Evolutionary conservation across 2,888 invertebrate species (phyloP).

Genomic region (Lamellibrachia satsuma): DNA sequence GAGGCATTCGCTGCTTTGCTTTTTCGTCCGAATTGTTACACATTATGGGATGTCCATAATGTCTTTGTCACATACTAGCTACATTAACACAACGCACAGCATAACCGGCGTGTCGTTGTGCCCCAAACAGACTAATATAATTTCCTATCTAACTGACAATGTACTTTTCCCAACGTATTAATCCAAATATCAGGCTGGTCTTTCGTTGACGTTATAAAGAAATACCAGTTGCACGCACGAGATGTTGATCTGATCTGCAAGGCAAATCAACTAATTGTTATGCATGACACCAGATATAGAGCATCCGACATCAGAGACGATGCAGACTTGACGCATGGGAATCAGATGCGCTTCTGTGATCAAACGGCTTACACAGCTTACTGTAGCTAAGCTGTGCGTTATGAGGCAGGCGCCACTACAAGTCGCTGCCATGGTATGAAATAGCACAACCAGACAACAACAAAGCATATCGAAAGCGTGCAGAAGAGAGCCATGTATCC

Average conservation of each 20-base stretch:
- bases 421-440: neutral
- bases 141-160: too few species aligned
- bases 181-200: neutral
- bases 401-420: neutral
- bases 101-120: too few species aligned
- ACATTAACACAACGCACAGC: too few species aligned
- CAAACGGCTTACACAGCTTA: neutral
- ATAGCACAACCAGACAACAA: neutral
- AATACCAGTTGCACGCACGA: neutral
- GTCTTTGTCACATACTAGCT: too few species aligned
- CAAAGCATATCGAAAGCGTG: neutral
- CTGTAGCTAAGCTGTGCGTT: neutral
- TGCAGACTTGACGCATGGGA: neutral
- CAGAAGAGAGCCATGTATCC: neutral
- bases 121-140: too few species aligned
- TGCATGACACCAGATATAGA: conserved; percentile 5
- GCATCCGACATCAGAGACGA: neutral
- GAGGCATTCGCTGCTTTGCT: too few species aligned
- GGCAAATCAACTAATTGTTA: neutral
- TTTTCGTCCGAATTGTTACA: too few species aligned
- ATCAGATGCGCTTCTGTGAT: neutral
- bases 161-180: too few species aligned
- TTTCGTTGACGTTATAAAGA: neutral
- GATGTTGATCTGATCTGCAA: neutral
- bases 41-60: too few species aligned